phyloP scores from a whole-genome alignment of 2,113 vertebrate species.

The Panurus biarmicus region DNA sequence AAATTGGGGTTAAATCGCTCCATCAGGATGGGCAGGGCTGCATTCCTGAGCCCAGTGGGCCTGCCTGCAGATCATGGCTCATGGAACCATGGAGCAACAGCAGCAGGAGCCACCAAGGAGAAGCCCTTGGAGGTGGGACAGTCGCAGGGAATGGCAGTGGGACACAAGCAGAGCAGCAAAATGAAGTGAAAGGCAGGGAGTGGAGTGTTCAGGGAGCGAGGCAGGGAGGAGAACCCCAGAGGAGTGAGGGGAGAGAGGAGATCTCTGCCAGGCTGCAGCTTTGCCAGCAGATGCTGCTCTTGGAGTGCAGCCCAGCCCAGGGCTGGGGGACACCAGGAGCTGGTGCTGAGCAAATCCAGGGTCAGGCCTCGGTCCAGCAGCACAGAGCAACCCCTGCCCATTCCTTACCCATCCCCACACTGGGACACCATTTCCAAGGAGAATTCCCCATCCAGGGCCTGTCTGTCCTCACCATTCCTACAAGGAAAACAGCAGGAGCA shows the following conservation, averaged over 20 bases:
- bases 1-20: fast-evolving
- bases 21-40: not conserved
- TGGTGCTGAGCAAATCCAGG: not conserved
- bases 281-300: not conserved
- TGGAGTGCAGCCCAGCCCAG: not conserved
- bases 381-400: not conserved
- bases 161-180: not conserved
- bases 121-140: not conserved
- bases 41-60: not conserved
- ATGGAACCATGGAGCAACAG: not conserved
- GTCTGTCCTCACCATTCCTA: not conserved
- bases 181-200: not conserved
- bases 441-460: not conserved
- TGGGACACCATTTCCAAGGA: not conserved
- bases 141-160: not conserved
- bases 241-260: not conserved
- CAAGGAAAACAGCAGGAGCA: not conserved
- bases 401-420: not conserved
- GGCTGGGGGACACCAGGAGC: not conserved
- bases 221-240: not conserved
- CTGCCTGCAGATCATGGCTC: not conserved
- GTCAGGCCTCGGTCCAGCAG: not conserved
- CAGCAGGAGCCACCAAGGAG: not conserved
- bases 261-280: not conserved
- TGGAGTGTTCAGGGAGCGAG: not conserved